A percentile compares a stretch with the other conserved stretches of the same genome.
phyloP scores from a whole-genome alignment of 2,797 vertebrate genomes.

The Manis crassicaudata region DNA sequence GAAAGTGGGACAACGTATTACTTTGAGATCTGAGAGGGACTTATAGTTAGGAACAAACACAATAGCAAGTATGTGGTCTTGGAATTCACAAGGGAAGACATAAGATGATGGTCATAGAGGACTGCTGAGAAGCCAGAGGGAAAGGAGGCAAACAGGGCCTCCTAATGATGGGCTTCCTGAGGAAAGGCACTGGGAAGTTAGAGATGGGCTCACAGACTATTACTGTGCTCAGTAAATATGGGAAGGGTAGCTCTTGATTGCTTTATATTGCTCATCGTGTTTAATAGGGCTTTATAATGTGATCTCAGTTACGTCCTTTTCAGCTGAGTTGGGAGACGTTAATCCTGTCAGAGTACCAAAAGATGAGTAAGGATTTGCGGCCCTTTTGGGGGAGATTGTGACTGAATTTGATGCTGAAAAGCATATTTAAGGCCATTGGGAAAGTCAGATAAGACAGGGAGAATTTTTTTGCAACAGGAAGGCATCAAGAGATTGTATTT shows the following conservation, averaged over 20 bases:
- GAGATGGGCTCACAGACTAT: conserved; percentile 28
- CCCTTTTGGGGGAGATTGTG: conserved; percentile 59
- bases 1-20: neutral
- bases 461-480: conserved; percentile 59
- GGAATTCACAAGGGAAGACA: conserved; percentile 33
- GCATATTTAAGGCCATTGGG: conserved; percentile 55
- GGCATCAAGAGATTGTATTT: conserved; percentile 45
- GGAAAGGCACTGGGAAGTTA: conserved; percentile 35
- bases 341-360: conserved; percentile 58
- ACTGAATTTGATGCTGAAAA: conserved; percentile 61
- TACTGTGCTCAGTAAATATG: conserved; percentile 30
- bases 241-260: conserved; percentile 14
- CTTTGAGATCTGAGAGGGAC: conserved; percentile 8
- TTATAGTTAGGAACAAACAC: conserved; percentile 18
- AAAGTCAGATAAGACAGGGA: conserved; percentile 18
- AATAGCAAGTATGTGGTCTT: conserved; percentile 17
- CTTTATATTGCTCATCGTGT: conserved; percentile 32
- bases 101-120: neutral
- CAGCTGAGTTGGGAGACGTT: conserved; percentile 61
- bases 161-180: conserved; percentile 32
- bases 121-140: conserved; percentile 42
- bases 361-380: conserved; percentile 61
- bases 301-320: conserved; percentile 65
- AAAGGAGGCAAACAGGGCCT: conserved; percentile 36
- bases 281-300: conserved; percentile 63